These are phyloP conservation scores for Centropyge bicolor DNA, from an alignment of 2,797 vertebrate genomes.

Conservation along the genomic window DNA sequence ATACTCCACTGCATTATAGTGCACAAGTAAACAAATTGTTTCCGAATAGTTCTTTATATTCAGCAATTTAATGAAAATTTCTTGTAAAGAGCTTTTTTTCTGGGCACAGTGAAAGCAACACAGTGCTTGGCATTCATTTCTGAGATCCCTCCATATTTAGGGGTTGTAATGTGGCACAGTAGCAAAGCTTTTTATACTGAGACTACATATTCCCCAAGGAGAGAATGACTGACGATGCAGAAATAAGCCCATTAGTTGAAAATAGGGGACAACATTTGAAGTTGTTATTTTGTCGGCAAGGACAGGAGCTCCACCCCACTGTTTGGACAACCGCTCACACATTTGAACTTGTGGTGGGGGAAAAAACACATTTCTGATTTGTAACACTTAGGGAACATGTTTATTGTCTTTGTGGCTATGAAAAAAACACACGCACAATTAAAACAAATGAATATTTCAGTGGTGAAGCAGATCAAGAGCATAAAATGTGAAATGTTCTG, in stretches of 20 bases:
- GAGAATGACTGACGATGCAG: conserved; percentile 83
- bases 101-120: conserved; percentile 62
- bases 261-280: conserved; percentile 83
- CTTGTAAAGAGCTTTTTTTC: conserved; percentile 52
- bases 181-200: conserved; percentile 81
- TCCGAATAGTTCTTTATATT: conserved; percentile 48
- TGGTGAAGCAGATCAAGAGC: conserved; percentile 93
- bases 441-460: conserved; percentile 94
- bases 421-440: conserved; percentile 89
- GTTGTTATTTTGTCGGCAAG: conserved; percentile 79
- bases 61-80: conserved; percentile 65
- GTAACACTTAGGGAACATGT: conserved; percentile 95
- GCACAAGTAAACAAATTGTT: conserved; percentile 45
- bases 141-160: conserved; percentile 75
- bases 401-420: conserved; percentile 91
- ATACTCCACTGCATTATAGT: not conserved
- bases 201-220: conserved; percentile 83
- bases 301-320: conserved; percentile 85
- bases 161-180: conserved; percentile 77
- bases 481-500: conserved; percentile 99
- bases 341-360: conserved; percentile 90
- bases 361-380: conserved; percentile 98
- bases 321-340: conserved; percentile 87
- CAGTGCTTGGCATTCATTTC: conserved; percentile 76
- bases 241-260: conserved; percentile 89